phyloP scores from a whole-genome alignment of 2,797 vertebrate genomes.

The Mallotus villosus region DNA sequence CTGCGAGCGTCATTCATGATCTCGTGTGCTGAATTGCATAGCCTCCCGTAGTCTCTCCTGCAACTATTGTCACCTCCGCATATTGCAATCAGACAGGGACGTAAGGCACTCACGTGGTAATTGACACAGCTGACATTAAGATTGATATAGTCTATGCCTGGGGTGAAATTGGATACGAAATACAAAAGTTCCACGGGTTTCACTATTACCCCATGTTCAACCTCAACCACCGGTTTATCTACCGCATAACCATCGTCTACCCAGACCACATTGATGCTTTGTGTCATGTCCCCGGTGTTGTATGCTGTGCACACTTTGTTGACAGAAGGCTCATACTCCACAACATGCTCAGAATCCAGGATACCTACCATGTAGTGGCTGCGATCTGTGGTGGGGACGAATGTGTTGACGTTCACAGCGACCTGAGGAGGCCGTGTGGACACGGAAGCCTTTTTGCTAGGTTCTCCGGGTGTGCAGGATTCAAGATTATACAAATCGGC shows the following conservation, averaged over 20 bases:
- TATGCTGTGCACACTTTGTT: conserved; percentile 17
- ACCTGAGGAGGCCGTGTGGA: not conserved
- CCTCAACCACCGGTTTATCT: not conserved
- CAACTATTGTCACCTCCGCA: conserved; percentile 24
- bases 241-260: conserved; percentile 22
- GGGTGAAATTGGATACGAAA: conserved; percentile 27
- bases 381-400: conserved; percentile 9
- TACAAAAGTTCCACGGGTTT: not conserved
- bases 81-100: conserved; percentile 28
- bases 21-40: conserved; percentile 23
- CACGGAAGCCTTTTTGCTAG: rapidly evolving
- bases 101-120: conserved; percentile 20
- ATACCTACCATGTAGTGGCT: conserved; percentile 30
- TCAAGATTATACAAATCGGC: conserved; percentile 12
- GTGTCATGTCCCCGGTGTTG: not conserved
- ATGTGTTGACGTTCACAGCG: conserved; percentile 23
- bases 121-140: conserved; percentile 18
- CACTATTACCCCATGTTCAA: not conserved
- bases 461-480: conserved; percentile 18
- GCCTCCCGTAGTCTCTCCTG: conserved; percentile 18
- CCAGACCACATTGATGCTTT: conserved; percentile 1
- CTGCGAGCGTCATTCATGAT: conserved; percentile 22
- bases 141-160: conserved; percentile 33
- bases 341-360: not conserved
- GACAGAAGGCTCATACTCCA: conserved; percentile 16